phyloP scores from a whole-genome alignment of 1,140 invertebrate species.

The Bombus fervidus region DNA sequence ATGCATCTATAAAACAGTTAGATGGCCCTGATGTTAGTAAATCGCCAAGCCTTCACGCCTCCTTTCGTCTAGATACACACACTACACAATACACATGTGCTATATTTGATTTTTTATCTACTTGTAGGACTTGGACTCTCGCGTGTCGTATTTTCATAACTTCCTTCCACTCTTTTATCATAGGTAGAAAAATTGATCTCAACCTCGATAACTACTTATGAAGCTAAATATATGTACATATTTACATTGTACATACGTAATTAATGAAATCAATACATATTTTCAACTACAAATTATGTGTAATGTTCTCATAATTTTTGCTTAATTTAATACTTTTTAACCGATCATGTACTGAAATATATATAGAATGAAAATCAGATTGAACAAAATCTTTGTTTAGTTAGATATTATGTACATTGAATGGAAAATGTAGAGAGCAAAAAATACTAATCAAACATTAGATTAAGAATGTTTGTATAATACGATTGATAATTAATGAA shows the following conservation, averaged over 20 bases:
- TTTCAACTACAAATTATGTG: background rate
- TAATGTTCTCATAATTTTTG: background rate
- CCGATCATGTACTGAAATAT: background rate
- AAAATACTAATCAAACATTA: background rate
- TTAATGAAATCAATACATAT: background rate
- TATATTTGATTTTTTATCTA: background rate
- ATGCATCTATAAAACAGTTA: slow-evolving; percentile 65
- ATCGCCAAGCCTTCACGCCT: slow-evolving; percentile 46
- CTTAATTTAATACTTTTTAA: background rate
- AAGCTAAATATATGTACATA: no score
- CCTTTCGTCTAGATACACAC: slow-evolving; percentile 33
- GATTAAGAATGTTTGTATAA: background rate
- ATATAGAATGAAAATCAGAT: background rate
- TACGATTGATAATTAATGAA: background rate
- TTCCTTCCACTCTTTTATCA: background rate
- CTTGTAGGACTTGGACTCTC: background rate
- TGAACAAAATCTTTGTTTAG: background rate
- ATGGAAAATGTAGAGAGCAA: background rate
- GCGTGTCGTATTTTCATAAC: background rate
- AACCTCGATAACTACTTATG: background rate
- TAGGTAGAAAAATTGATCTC: background rate
- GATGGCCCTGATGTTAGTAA: slow-evolving; percentile 65
- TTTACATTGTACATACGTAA: background rate
- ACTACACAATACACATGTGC: no score
- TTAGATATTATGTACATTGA: background rate